These are phyloP conservation scores for Hemitrygon akajei DNA, from an alignment of 2,797 vertebrate species.

Conservation along the genomic window DNA sequence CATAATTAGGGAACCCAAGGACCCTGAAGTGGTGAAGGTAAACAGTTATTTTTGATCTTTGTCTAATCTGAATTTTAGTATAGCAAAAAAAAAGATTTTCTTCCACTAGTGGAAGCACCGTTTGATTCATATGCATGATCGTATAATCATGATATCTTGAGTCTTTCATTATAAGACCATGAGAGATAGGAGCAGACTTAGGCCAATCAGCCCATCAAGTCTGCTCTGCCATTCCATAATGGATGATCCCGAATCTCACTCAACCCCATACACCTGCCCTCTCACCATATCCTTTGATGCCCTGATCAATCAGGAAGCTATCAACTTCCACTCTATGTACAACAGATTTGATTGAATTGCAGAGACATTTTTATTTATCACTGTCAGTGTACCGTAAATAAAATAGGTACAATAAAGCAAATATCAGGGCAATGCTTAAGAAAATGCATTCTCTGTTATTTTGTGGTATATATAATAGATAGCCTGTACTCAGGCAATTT, in stretches of 20 bases:
- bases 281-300: too few relatives aligned
- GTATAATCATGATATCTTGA: neutral
- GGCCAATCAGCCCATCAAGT: too few relatives aligned
- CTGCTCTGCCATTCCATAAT: too few relatives aligned
- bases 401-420: neutral
- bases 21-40: slow-evolving; percentile 62
- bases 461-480: neutral
- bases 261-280: too few relatives aligned
- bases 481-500: neutral
- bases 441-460: neutral
- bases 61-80: neutral
- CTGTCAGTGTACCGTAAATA: neutral
- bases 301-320: too few relatives aligned
- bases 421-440: neutral
- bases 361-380: neutral
- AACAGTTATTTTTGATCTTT: neutral
- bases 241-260: too few relatives aligned
- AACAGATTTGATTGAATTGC: neutral
- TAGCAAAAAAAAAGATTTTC: neutral
- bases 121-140: neutral
- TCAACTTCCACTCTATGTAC: too few relatives aligned
- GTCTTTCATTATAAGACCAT: neutral
- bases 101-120: neutral
- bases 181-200: too few relatives aligned
- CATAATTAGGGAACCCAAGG: slow-evolving; percentile 42